Percentiles rank a stretch among this genome's conserved stretches.
These are phyloP conservation scores for Dexiosoma caninum DNA, from an alignment of 2,888 invertebrate genomes.

Conservation along the genomic window DNA sequence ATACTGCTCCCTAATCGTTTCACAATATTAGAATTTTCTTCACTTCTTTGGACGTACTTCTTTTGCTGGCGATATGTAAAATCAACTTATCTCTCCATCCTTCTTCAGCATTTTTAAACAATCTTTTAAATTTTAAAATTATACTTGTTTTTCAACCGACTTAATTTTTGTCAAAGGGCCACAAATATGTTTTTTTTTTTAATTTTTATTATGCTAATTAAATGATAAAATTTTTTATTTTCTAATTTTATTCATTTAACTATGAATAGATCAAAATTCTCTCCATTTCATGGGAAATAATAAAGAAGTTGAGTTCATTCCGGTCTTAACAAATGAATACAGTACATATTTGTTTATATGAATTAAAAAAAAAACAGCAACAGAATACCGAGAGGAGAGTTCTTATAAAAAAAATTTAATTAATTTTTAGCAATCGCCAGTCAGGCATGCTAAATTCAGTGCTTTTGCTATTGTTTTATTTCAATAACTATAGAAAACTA, in stretches of 20 bases:
- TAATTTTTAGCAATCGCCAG: not conserved
- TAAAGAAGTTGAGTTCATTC: constrained; percentile 56
- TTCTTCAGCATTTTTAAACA: no score
- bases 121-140: no score
- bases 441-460: not conserved
- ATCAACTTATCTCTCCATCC: no score
- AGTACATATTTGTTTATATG: not conserved
- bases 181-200: not conserved
- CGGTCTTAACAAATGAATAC: constrained; percentile 30
- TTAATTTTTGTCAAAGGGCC: no score
- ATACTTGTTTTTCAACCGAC: no score
- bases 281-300: constrained; percentile 48
- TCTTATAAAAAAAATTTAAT: constrained; percentile 9
- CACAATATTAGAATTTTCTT: no score
- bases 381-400: not conserved
- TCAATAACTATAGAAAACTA: no score
- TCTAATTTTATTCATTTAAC: not conserved
- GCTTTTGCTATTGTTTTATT: not conserved
- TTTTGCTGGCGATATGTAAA: no score
- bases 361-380: not conserved
- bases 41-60: no score
- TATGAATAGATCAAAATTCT: not conserved
- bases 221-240: not conserved
- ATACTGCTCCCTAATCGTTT: no score
- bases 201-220: not conserved